Percentiles rank a stretch among this genome's conserved stretches.
Evolutionary conservation across 92 coral and sea anemone species (phyloP).

Genomic region (Paragorgia papillata): DNA sequence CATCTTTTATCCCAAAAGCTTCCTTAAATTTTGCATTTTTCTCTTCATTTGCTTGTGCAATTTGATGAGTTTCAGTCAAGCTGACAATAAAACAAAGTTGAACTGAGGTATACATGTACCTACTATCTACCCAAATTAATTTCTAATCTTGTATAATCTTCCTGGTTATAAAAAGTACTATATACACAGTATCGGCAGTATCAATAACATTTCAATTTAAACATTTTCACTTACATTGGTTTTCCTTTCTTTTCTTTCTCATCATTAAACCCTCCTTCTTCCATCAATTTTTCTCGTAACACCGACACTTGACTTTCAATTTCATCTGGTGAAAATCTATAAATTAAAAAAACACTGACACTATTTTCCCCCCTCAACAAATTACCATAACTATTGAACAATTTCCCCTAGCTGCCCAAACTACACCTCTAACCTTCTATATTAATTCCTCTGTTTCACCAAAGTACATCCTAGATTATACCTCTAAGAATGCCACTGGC

Average conservation of each 20-base stretch:
- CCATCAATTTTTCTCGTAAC: slow-evolving; percentile 69
- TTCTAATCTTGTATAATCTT: no score
- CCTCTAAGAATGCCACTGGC: no score
- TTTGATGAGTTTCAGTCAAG: slow-evolving; percentile 79
- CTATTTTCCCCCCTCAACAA: no score
- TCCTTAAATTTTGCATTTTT: slow-evolving; percentile 90
- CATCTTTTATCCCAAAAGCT: slow-evolving; percentile 90
- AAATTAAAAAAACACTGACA: background rate
- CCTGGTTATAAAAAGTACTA: background rate
- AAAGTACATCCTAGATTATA: no score
- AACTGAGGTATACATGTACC: no score
- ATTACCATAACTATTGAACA: no score
- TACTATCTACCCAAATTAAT: no score
- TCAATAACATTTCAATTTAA: background rate
- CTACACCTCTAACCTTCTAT: no score
- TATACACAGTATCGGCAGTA: background rate
- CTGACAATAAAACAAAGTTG: slow-evolving; percentile 29
- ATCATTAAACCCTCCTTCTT: slow-evolving; percentile 64
- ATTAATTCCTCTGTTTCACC: no score
- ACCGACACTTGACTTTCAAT: slow-evolving; percentile 76
- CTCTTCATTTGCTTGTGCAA: slow-evolving; percentile 91
- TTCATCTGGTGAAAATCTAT: slow-evolving; percentile 49
- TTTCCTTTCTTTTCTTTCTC: slow-evolving; percentile 62
- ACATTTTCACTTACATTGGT: slow-evolving; percentile 64
- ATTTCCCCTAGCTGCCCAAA: no score